Percentiles rank a stretch among this genome's conserved stretches.
phyloP scores from a whole-genome alignment of 2,797 vertebrate genomes.

The Sparidentex hasta region DNA sequence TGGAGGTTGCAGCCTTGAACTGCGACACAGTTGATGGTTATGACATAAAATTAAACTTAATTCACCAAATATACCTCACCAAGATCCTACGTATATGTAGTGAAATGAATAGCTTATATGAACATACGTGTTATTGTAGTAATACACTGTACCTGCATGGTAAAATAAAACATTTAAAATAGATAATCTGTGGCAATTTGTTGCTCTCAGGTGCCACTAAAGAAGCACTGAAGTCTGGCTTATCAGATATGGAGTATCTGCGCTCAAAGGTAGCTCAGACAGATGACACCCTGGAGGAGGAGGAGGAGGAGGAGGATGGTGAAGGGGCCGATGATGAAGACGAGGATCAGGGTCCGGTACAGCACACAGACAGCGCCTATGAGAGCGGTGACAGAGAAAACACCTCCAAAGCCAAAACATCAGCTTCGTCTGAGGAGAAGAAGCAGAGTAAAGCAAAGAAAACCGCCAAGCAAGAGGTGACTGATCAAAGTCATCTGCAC shows the following conservation, averaged over 20 bases:
- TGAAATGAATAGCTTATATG: neutral
- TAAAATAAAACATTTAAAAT: neutral
- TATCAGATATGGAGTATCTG: conserved; percentile 98
- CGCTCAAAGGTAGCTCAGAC: conserved; percentile 91
- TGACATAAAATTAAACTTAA: neutral
- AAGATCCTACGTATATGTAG: neutral
- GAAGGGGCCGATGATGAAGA: conserved; percentile 62
- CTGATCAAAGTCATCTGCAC: neutral
- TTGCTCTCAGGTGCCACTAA: conserved; percentile 72
- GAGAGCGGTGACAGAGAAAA: conserved; percentile 70
- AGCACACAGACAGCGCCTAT: conserved; percentile 80
- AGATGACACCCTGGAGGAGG: conserved; percentile 63
- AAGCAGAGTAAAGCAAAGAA: conserved; percentile 66
- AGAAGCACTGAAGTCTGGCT: conserved; percentile 79
- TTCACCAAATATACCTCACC: neutral
- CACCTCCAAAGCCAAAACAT: conserved; percentile 41
- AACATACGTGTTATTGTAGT: neutral
- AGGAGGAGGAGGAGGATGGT: conserved; percentile 64
- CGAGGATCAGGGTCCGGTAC: conserved; percentile 33
- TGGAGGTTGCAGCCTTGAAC: neutral
- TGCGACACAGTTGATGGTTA: neutral
- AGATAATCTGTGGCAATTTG: neutral
- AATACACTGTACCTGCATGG: too few species aligned
- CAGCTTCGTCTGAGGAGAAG: conserved; percentile 47
- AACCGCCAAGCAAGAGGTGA: conserved; percentile 69